Base-by-base conservation (phyloP, 2,888 invertebrate genomes). In the Ophion slaviceki region DNA sequence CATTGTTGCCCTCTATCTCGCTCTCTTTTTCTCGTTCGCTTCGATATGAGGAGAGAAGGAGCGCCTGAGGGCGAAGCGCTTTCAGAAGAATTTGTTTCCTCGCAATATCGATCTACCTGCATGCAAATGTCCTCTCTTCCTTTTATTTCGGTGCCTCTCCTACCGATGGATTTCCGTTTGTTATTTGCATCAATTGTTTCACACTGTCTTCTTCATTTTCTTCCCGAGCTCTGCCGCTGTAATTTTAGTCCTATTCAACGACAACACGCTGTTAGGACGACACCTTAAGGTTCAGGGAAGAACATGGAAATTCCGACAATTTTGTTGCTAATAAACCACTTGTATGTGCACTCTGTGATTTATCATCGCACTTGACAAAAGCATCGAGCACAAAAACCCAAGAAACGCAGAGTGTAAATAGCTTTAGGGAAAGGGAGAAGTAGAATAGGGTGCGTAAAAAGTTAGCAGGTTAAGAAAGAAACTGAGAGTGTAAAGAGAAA, bases 71-170 rank as follows among this genome's bases (percentile, higher is more conserved):
- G 40, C 53, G 62, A 87, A 83, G 86, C 82, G 76, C 88, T 87
- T 80, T 72, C 80, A 81, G 78, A 86, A 87, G 86, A 88, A 87
- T 87, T 88, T 86, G 87, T 87, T 87, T 85, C 79, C 81, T 84
- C 83, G 83, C 81, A 82, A 86, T 88, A 88, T 88, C 87, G 87
- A 87, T 84, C 84, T 82, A 84, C 81, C 83, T 84, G 87, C 83
- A 88, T 87, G 86, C 82, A 87, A 87, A 87, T 86, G 76, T 72
- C 78, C 53, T 28, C 74, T 70, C 75, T 75, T 53, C 61, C 59
- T 75, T 75, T 62, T 10, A 24, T 17, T 36, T 10, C 53, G 8
- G 14, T 45, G 59, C 24, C 59, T 61, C 45, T 45, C 61, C 32
- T 40, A 36, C 68, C 61, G 32, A 68, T 68, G 70, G 53, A 59